A percentile compares a stretch with the other conserved stretches of the same genome.
Conservation (phyloP, 2,888 invertebrate genomes). For the Trisateles emortualis region DNA sequence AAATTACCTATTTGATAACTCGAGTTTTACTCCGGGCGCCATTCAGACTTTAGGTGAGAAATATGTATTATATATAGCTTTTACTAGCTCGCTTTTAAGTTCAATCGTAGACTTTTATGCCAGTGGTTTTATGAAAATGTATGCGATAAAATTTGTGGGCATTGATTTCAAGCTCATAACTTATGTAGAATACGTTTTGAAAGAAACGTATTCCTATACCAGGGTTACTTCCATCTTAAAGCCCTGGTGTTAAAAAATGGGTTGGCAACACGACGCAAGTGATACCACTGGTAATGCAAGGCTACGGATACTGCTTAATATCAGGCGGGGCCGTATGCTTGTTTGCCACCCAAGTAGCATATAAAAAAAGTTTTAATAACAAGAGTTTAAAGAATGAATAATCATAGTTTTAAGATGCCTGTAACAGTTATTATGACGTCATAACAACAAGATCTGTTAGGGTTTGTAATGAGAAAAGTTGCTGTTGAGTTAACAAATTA, state of each 20-base stretch:
- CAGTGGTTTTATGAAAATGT: constrained; percentile 29
- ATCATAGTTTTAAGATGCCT: background rate
- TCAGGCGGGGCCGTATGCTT: too few relatives aligned
- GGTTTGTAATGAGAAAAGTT: constrained; percentile 68
- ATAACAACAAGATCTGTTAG: constrained; percentile 50
- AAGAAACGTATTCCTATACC: too few relatives aligned
- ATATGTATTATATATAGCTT: constrained; percentile 25
- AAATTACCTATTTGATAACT: constrained; percentile 18
- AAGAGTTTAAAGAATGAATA: background rate
- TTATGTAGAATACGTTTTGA: background rate
- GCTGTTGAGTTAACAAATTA: constrained; percentile 58
- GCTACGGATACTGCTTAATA: too few relatives aligned
- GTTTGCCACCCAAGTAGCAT: too few relatives aligned
- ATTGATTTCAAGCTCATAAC: constrained; percentile 13
- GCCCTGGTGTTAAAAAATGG: too few relatives aligned
- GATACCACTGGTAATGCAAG: too few relatives aligned
- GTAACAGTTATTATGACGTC: constrained; percentile 49
- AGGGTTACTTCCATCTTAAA: too few relatives aligned
- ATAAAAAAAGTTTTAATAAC: too few relatives aligned
- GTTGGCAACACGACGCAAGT: too few relatives aligned
- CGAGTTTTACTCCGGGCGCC: constrained; percentile 1
- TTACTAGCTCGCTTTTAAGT: constrained; percentile 24
- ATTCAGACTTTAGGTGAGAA: constrained; percentile 12
- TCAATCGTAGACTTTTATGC: constrained; percentile 26
- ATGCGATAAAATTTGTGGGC: constrained; percentile 14